Percentiles rank a stretch among this genome's conserved stretches.
phyloP scores from a whole-genome alignment of 2,888 invertebrate genomes.

The Branchipolynoe longqiensis region DNA sequence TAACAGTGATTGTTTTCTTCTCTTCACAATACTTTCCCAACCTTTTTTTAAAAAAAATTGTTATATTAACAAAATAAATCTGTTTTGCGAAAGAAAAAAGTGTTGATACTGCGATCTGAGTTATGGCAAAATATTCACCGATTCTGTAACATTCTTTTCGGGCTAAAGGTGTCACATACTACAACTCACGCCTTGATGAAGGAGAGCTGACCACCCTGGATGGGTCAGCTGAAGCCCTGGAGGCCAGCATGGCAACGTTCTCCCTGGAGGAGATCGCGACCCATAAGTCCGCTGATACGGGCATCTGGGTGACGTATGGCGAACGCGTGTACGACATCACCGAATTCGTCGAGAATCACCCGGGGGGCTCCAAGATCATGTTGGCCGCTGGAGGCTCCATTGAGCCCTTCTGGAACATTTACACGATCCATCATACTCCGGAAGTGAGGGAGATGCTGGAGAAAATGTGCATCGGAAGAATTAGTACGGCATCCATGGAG shows the following conservation, averaged over 20 bases:
- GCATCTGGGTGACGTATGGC: slow-evolving; percentile 83
- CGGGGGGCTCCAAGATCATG: slow-evolving; percentile 91
- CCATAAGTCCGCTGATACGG: slow-evolving; percentile 86
- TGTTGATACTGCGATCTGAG: too few species aligned
- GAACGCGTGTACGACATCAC: slow-evolving; percentile 97
- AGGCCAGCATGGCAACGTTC: slow-evolving; percentile 71
- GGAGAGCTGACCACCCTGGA: slow-evolving; percentile 6
- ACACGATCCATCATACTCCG: slow-evolving; percentile 85
- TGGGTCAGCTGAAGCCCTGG: slow-evolving; percentile 27
- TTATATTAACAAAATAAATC: too few species aligned
- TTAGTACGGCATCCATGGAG: slow-evolving; percentile 78
- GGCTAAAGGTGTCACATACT: slow-evolving; percentile 26
- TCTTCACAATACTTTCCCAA: too few species aligned
- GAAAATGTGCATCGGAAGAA: slow-evolving; percentile 92
- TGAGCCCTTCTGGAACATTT: slow-evolving; percentile 91
- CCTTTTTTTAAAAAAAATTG: too few species aligned
- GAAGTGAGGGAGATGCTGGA: slow-evolving; percentile 89
- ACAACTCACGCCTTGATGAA: slow-evolving; percentile 20
- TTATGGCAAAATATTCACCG: background rate
- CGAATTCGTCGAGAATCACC: slow-evolving; percentile 92
- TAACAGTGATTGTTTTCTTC: too few species aligned
- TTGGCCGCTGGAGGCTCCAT: slow-evolving; percentile 95
- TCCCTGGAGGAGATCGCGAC: slow-evolving; percentile 86
- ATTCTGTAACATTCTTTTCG: background rate
- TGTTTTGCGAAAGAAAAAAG: too few species aligned